Percentiles rank a stretch among this genome's conserved stretches.
phyloP scores from a whole-genome alignment of 2,888 invertebrate species.

The Drosophila sordidapex region DNA sequence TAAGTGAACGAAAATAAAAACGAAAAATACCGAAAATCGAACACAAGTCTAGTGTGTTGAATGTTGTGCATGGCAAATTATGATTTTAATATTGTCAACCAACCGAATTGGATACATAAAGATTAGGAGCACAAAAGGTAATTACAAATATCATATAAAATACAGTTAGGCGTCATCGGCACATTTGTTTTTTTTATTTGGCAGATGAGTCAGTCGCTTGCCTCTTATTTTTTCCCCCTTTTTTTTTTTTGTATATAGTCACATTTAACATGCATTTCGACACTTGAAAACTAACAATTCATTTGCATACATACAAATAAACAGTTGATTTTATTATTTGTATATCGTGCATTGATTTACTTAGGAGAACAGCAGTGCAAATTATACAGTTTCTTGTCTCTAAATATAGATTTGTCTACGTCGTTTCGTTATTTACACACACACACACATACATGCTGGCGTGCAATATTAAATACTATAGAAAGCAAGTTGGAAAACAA shows the following conservation, averaged over 20 bases:
- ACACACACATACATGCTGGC: slow-evolving; percentile 5
- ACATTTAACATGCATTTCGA: slow-evolving; percentile 58
- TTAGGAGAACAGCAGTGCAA: slow-evolving; percentile 32
- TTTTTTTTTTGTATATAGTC: slow-evolving; percentile 17
- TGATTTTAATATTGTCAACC: slow-evolving; percentile 24
- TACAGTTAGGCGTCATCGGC: slow-evolving; percentile 46
- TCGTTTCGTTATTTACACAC: slow-evolving; percentile 49
- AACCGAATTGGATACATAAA: slow-evolving; percentile 47
- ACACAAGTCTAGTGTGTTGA: slow-evolving; percentile 52
- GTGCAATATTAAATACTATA: slow-evolving; percentile 34
- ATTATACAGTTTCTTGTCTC: slow-evolving; percentile 55
- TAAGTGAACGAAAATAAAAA: slow-evolving; percentile 80
- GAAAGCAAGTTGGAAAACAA: slow-evolving; percentile 53
- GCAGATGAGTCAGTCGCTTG: slow-evolving; percentile 60
- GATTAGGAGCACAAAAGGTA: slow-evolving; percentile 53
- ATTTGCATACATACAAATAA: slow-evolving; percentile 18
- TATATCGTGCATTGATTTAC: slow-evolving; percentile 16
- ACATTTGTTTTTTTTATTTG: slow-evolving; percentile 30
- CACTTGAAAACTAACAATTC: slow-evolving; percentile 51
- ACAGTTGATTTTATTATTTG: slow-evolving; percentile 15
- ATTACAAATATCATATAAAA: slow-evolving; percentile 40
- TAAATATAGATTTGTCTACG: slow-evolving; percentile 58
- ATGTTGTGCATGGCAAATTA: slow-evolving; percentile 34
- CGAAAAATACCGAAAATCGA: slow-evolving; percentile 73
- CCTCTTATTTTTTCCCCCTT: neutral